Base-by-base conservation (phyloP, 2,888 invertebrate species). In the Stenotaenia linearis region DNA sequence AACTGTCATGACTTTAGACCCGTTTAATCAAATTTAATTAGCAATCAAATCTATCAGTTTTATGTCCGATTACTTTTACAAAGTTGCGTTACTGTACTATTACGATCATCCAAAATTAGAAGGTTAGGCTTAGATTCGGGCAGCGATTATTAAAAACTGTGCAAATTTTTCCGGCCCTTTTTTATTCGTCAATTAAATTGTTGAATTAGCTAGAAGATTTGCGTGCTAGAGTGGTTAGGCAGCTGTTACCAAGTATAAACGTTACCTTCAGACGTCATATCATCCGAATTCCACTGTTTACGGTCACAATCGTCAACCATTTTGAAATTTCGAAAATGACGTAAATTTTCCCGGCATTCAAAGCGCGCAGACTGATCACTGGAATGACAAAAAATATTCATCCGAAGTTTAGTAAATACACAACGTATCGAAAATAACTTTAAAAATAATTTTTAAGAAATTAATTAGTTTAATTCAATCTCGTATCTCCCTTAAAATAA, bases 231-330 rank as follows among this genome's bases (percentile, higher is more conserved):
- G 9, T 23, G 56, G 18, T 21, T 18, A 23, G 21, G 56, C 56
- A 56, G 56, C 23, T 56, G 56, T 56, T 56, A 56, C 9, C 23
- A 9, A 56, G 21, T 23, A 21, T 23, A 56, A 56, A 21, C 9
- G 75, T 75, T 75, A 75, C 75, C 75, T 75, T 32, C 35, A 30
- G 75, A 75, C 35, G 32, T 35, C 77, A 77, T 77, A 21, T 45
- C 28, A 28, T 28, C 40, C 50, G 45, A 77, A 37, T 77, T 32
- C 40, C 18, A 37, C 32, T 77, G 77, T 77, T 77, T 77, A 77
- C 23, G 40, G 18, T 77, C 37, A 32, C 77, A 32, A 23, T 77
- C 77, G 25, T 40, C 77, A 37, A 25, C 77, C 77, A 77, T 77
- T 32, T 77, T 77, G 35, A 28, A 75, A 77, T 77, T 37, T 32